Conservation (phyloP, 2,888 invertebrate genomes). For the Acanthosoma haemorrhoidale region DNA sequence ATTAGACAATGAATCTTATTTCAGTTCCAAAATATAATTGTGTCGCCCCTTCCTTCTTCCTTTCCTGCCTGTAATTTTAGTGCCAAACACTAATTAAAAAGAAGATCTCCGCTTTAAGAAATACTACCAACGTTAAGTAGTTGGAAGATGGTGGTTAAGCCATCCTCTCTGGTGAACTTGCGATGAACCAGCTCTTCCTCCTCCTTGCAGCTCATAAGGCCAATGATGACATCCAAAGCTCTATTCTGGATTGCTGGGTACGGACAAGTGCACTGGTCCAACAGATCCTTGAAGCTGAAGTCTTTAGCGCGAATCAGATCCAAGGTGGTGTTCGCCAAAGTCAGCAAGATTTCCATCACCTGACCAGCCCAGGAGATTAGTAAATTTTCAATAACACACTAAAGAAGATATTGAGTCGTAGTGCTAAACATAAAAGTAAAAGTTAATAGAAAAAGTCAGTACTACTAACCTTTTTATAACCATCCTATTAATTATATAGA, state of each 20-base stretch:
- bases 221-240: not conserved
- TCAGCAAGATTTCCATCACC: not conserved
- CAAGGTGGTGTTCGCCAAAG: not conserved
- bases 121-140: not conserved
- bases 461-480: no score
- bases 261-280: not conserved
- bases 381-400: no score
- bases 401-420: no score
- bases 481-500: no score
- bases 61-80: no score
- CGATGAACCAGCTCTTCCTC: not conserved
- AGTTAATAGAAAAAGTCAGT: no score
- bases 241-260: constrained; percentile 25
- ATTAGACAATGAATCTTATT: not conserved
- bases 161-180: not conserved
- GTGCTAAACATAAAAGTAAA: no score
- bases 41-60: no score
- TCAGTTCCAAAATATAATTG: not conserved
- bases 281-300: not conserved
- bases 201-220: not conserved
- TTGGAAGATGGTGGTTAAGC: not conserved
- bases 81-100: no score
- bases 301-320: not conserved
- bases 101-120: no score
- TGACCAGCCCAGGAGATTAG: no score